These are phyloP conservation scores for Stichodactyla mertensii DNA, from an alignment of 64 coral and sea anemone species.

Conservation along the genomic window DNA sequence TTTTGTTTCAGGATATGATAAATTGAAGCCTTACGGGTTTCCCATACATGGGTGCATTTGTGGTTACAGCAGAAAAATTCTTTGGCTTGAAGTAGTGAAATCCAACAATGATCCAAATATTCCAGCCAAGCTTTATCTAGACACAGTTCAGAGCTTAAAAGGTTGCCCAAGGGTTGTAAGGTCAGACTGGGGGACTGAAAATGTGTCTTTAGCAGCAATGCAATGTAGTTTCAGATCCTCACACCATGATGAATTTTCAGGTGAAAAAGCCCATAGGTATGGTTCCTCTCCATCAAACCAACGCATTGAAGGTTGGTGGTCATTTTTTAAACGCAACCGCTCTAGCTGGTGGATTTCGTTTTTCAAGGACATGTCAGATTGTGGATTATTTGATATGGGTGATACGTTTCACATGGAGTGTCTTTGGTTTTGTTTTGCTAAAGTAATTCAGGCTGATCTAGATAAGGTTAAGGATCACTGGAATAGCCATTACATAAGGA, in stretches of 20 bases:
- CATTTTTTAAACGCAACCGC: conserved; percentile 68
- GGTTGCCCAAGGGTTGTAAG: conserved; percentile 61
- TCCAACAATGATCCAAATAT: conserved; percentile 26
- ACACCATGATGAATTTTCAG: conserved; percentile 12
- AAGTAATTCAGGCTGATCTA: conserved; percentile 45
- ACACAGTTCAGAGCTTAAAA: conserved; percentile 42
- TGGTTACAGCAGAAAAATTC: conserved; percentile 8
- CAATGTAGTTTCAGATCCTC: conserved; percentile 50
- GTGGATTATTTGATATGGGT: conserved; percentile 42
- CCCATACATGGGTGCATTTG: conserved; percentile 14
- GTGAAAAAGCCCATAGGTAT: conserved; percentile 65
- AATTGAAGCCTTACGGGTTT: neutral
- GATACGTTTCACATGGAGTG: conserved; percentile 44
- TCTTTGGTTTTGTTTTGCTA: conserved; percentile 52
- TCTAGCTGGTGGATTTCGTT: conserved; percentile 74
- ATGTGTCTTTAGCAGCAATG: conserved; percentile 76
- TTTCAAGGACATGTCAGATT: conserved; percentile 57
- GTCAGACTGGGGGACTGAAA: conserved; percentile 73
- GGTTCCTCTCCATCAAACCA: conserved; percentile 67
- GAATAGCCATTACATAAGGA: conserved; percentile 62
- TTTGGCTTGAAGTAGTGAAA: neutral
- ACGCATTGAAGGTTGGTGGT: conserved; percentile 77
- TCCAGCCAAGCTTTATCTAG: conserved; percentile 38
- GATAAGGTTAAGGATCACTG: conserved; percentile 58
- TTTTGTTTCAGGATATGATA: conserved; percentile 18